Percentiles rank a stretch among this genome's conserved stretches.
Evolutionary conservation across 1,140 invertebrate genomes (phyloP).

Genomic region (Drosophila truncata): DNA sequence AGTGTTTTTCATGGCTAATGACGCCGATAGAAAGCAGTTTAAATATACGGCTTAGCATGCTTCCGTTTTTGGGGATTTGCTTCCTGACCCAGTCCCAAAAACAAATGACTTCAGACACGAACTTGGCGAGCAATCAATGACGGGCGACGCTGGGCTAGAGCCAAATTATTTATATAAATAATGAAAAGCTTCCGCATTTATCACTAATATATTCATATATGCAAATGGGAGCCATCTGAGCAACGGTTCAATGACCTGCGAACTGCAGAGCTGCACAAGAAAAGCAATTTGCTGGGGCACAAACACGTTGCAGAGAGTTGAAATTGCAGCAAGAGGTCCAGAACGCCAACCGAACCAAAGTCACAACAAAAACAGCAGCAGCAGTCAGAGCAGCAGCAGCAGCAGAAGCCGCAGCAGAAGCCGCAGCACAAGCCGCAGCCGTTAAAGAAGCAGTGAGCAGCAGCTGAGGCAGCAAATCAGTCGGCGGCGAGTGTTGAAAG

Average conservation of each 20-base stretch:
- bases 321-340: constrained; percentile 47
- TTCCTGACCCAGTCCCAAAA: constrained; percentile 66
- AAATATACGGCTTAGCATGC: constrained; percentile 36
- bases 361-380: constrained; percentile 4
- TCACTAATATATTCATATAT: constrained; percentile 54
- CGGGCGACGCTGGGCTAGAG: constrained; percentile 19
- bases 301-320: constrained; percentile 59
- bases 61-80: constrained; percentile 62
- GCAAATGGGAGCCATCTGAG: constrained; percentile 49
- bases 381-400: constrained; percentile 17
- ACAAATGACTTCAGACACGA: constrained; percentile 75
- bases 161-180: constrained; percentile 13
- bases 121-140: constrained; percentile 45
- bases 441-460: constrained; percentile 37
- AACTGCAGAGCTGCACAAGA: constrained; percentile 55
- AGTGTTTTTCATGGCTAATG: constrained; percentile 41
- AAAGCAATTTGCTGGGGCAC: constrained; percentile 68
- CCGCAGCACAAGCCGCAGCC: constrained; percentile 19
- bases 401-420: constrained; percentile 13
- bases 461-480: constrained; percentile 61
- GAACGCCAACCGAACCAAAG: constrained; percentile 35
- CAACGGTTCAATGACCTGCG: constrained; percentile 70
- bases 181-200: constrained; percentile 55
- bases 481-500: constrained; percentile 80
- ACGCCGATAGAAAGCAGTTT: constrained; percentile 42